Percentiles rank a stretch among this genome's conserved stretches.
phyloP scores from a whole-genome alignment of 2,888 invertebrate species.

The Notodonta dromedarius region DNA sequence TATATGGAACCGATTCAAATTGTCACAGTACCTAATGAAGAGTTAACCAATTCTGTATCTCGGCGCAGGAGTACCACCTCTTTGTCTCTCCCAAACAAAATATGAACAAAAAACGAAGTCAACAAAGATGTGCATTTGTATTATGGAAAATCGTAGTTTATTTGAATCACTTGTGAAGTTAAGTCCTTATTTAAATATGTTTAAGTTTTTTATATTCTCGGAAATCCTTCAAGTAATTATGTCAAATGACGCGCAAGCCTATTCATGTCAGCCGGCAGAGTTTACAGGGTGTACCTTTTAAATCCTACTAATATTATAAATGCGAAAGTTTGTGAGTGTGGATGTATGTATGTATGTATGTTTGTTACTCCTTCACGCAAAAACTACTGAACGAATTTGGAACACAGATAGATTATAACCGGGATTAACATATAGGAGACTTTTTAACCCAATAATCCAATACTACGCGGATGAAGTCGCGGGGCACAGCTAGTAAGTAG shows the following conservation, averaged over 20 bases:
- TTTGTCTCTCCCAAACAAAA: neutral
- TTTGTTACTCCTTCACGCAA: too few relatives aligned
- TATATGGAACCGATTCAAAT: neutral
- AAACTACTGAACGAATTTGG: too few relatives aligned
- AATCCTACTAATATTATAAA: too few relatives aligned
- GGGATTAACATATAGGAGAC: too few relatives aligned
- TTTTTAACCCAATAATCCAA: too few relatives aligned
- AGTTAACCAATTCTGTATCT: neutral
- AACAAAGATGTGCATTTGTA: slow-evolving; percentile 4
- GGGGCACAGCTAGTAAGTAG: too few relatives aligned
- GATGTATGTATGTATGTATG: too few relatives aligned
- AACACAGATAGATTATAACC: too few relatives aligned
- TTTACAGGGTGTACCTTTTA: neutral
- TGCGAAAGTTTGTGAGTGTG: too few relatives aligned
- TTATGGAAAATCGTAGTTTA: neutral
- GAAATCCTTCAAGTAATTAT: slow-evolving; percentile 8
- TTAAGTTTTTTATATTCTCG: slow-evolving; percentile 6
- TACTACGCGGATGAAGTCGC: too few relatives aligned
- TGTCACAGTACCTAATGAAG: too few relatives aligned
- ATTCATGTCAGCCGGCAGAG: slow-evolving; percentile 3
- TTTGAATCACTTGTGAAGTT: neutral
- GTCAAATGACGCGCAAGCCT: slow-evolving; percentile 1
- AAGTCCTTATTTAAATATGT: slow-evolving; percentile 3
- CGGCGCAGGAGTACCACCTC: neutral
- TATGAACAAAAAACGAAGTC: neutral